A percentile compares a stretch with the other conserved stretches of the same genome.
These are phyloP conservation scores for Noctilio leporinus DNA, from an alignment of 2,113 vertebrate genomes.

Conservation along the genomic window DNA sequence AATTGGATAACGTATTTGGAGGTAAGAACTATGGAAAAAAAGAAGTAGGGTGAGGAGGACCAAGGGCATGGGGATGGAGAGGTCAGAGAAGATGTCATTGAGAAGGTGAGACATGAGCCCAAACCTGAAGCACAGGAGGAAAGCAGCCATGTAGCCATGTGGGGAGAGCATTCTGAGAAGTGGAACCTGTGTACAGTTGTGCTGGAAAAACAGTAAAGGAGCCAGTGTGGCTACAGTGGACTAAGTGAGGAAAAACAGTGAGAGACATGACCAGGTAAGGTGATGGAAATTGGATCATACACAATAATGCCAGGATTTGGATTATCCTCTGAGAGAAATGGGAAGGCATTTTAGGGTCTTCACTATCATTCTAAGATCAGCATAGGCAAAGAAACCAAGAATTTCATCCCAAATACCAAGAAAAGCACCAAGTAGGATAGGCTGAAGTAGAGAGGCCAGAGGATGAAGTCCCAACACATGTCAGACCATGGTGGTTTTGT, in stretches of 20 bases:
- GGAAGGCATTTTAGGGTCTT: not conserved
- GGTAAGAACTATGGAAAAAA: not conserved
- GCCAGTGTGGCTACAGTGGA: not conserved
- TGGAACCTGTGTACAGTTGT: accelerated
- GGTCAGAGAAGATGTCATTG: not conserved
- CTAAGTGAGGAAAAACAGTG: not conserved
- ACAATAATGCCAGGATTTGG: not conserved
- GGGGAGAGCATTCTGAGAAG: not conserved
- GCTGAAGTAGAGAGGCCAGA: not conserved
- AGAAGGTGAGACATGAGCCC: not conserved
- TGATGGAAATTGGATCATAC: accelerated
- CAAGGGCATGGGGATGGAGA: not conserved
- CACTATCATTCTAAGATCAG: not conserved
- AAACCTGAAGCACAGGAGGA: not conserved
- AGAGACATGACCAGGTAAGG: not conserved
- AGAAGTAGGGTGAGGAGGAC: not conserved
- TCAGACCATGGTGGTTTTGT: no score
- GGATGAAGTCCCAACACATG: not conserved
- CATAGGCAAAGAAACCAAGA: not conserved
- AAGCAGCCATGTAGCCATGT: not conserved
- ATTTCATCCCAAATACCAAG: not conserved
- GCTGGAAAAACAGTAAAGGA: not conserved
- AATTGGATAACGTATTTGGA: not conserved
- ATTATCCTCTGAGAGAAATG: not conserved
- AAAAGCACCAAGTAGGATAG: not conserved